Conservation (phyloP, 1,140 invertebrate genomes). For the Nasonia vitripennis region DNA sequence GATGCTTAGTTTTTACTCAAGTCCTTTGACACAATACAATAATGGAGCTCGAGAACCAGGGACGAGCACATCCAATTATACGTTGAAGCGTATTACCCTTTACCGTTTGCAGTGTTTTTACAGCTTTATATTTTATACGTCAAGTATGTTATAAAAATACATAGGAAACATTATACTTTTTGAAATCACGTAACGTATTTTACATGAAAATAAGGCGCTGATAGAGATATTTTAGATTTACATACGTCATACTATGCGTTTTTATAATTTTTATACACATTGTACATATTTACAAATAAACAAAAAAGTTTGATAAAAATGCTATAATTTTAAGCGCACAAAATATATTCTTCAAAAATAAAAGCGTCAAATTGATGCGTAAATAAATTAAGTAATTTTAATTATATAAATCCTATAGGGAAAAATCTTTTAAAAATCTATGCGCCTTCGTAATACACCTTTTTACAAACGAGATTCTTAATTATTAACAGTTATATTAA, state of each 20-base stretch:
- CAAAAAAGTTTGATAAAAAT: neutral
- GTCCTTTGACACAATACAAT: conserved; percentile 9
- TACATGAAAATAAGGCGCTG: conserved; percentile 20
- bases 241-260: neutral
- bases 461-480: no score
- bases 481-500: neutral
- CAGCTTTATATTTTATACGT: neutral
- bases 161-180: conserved; percentile 35
- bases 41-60: conserved; percentile 1
- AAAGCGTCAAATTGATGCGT: neutral
- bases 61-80: conserved; percentile 35
- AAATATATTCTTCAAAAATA: neutral
- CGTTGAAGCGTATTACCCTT: neutral
- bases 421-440: no score
- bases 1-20: neutral
- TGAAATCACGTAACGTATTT: conserved; percentile 17
- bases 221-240: conserved; percentile 27
- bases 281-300: conserved; percentile 45
- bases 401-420: neutral
- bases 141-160: conserved; percentile 36
- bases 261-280: conserved; percentile 34
- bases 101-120: neutral
- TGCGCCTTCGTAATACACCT: neutral
- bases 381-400: neutral
- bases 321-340: neutral